Evolutionary conservation across 2,888 invertebrate genomes (phyloP), one percentile per base, ranked within the genome.

Genomic region (Amorpha juglandis): DNA sequence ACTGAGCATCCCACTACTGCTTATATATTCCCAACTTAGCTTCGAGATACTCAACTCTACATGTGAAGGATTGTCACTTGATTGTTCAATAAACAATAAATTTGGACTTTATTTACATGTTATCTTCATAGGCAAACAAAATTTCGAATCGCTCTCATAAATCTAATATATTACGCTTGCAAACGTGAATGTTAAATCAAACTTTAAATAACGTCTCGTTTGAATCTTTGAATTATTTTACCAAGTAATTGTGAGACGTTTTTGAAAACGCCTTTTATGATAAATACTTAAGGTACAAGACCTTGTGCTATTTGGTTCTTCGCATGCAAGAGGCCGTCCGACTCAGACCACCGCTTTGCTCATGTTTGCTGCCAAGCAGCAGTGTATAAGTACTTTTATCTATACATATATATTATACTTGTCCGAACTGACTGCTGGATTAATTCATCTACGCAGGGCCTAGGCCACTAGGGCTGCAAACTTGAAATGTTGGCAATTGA

Each of bases 11-110:
- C 75, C 67, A 70, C 72, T 71, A 72, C 74, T 78, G 74, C 73
- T 79, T 78, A 79, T 78, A 74, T 75, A 80, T 79, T 79, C 76
- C 71, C 71, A 75, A 79, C 76, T 79, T 77, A 74, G 73, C 77
- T 74, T 71, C 71, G 64, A 74, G 71, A 66, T 70, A 62, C 67
- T 69, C 62, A 38, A 58, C 67, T 69, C 62, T 45, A 58, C 66
- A 67, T 63, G 68, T 69, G 51, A 70, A 67, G 65, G 65, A 69
- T 68, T 65, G 63, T 48, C 67, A 65, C 62, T 68, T 73, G 74
- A 73, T 76, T 73, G 73, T 73, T 71, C 65, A 64, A 72, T 72
- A 72, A 72, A 74, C 69, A 72, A 7, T 38, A 11, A 16, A 19
- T 63, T 51, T 21, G 12, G 16, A 63, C 63, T 65, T 63, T 66